phyloP scores from a whole-genome alignment of 2,888 invertebrate species.

The Candidula unifasciata region DNA sequence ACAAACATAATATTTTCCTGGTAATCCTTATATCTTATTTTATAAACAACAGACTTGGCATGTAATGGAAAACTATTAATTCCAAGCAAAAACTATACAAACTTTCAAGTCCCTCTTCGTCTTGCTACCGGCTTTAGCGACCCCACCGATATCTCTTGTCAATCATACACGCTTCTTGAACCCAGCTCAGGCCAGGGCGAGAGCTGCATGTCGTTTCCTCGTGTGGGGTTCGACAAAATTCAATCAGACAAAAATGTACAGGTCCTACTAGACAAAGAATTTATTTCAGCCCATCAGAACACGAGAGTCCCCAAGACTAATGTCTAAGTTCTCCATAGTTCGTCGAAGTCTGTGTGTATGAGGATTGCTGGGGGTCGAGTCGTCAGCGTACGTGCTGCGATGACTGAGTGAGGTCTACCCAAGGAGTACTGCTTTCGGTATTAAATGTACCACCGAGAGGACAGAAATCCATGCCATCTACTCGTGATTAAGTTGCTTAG shows the following conservation, averaged over 20 bases:
- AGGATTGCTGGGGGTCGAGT: not conserved
- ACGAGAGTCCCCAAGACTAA: not conserved
- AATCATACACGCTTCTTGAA: not conserved
- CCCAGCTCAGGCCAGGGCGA: not conserved
- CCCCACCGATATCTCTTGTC: not conserved
- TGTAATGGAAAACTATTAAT: not conserved
- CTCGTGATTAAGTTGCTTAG: not conserved
- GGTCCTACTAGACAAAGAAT: not conserved
- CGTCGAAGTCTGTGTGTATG: not conserved
- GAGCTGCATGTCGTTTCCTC: not conserved
- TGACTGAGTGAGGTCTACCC: not conserved
- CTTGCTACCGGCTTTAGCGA: not conserved
- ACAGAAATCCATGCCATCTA: not conserved
- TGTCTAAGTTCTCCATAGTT: not conserved
- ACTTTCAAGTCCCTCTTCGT: not conserved
- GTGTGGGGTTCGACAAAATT: not conserved
- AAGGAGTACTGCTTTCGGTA: not conserved
- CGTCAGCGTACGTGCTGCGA: not conserved
- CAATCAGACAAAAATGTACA: not conserved
- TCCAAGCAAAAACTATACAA: not conserved
- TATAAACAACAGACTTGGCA: too few relatives aligned
- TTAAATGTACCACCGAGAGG: not conserved
- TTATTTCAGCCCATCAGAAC: not conserved
- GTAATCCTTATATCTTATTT: too few relatives aligned
- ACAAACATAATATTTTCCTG: too few relatives aligned